These are phyloP conservation scores for Euglossa dilemma DNA, from an alignment of 1,140 invertebrate species.

Conservation along the genomic window DNA sequence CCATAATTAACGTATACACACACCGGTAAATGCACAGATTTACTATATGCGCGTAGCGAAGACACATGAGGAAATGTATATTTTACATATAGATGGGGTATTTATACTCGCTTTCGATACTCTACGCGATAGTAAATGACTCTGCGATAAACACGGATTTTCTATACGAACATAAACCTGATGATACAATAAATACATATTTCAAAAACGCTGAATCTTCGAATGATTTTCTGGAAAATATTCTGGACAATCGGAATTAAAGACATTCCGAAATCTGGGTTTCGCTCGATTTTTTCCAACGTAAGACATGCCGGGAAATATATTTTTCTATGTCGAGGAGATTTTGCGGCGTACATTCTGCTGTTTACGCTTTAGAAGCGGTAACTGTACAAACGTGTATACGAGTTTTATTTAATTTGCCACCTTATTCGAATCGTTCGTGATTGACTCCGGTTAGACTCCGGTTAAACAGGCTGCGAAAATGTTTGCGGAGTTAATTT, in stretches of 20 bases:
- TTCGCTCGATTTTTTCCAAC: background rate
- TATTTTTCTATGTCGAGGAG: background rate
- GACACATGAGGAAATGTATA: background rate
- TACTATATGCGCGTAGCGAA: background rate
- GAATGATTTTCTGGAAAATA: background rate
- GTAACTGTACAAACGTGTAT: background rate
- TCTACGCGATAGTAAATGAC: background rate
- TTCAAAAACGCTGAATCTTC: background rate
- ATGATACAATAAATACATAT: background rate
- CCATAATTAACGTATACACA: background rate
- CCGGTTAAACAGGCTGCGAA: background rate
- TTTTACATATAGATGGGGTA: background rate
- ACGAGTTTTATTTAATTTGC: background rate
- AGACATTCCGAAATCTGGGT: too few relatives aligned
- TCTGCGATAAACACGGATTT: background rate
- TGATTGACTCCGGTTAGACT: background rate
- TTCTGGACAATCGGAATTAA: too few relatives aligned
- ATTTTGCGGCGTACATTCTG: background rate
- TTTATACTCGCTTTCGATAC: background rate
- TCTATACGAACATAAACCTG: background rate
- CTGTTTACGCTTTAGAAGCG: background rate
- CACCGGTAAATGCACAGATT: background rate
- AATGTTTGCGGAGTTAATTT: background rate
- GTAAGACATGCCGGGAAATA: background rate
- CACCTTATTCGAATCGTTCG: background rate